Evolutionary conservation across 2,113 vertebrate genomes (phyloP), one percentile per base, ranked within the genome.

Genomic region (Prochilodus magdalenae): DNA sequence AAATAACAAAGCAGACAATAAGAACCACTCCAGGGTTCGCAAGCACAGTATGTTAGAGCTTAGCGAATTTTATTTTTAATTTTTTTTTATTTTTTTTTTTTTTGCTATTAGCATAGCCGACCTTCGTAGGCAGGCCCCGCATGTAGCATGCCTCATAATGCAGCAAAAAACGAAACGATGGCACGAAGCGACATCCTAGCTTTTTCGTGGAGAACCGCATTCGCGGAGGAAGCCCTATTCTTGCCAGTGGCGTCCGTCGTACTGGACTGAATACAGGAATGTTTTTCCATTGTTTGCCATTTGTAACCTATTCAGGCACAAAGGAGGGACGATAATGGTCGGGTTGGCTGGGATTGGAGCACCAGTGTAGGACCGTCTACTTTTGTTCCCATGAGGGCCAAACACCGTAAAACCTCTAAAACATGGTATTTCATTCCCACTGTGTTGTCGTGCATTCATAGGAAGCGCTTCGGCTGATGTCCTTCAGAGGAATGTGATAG

Each of bases 1-100:
- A 27, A 44, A 79, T 26, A 20, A 40, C n/a, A 71, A 79, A 59
- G 27, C 73, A 74, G 51, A 53, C 14, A n/a, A n/a, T n/a, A n/a
- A 80, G 62, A 8, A 44, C 55, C 27, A 44, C 26, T n/a, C n/a
- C n/a, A n/a, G n/a, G n/a, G n/a, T n/a, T 30, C 18, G 71, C 36
- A 63, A 80, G 27, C 20, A 8, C 26, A 10, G 5, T 14, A 49
- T 18, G n/a, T n/a, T n/a, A n/a, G n/a, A 47, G 14, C 18, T 15
- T 10, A 66, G n/a, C n/a, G n/a, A n/a, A n/a, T n/a, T n/a, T n/a
- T n/a, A n/a, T n/a, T n/a, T n/a, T n/a, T n/a, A n/a, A n/a, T n/a
- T n/a, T n/a, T n/a, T n/a, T n/a, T n/a, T n/a, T n/a, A n/a, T n/a
- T n/a, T n/a, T n/a, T n/a, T n/a, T n/a, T n/a, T n/a, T n/a, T n/a